phyloP scores from a whole-genome alignment of 2,888 invertebrate genomes.

The Trissoscelio sp. region DNA sequence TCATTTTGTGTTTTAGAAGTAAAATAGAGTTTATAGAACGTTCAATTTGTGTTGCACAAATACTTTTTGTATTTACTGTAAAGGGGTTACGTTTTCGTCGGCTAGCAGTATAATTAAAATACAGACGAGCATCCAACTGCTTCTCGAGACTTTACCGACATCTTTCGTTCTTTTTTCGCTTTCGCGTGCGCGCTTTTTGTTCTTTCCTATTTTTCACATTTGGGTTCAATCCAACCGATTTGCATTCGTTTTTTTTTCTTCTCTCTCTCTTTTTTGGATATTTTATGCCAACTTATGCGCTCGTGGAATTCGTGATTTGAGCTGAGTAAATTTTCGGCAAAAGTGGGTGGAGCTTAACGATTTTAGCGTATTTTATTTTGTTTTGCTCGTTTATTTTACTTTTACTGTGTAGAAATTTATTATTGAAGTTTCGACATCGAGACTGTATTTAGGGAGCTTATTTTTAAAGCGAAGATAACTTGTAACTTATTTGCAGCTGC shows the following conservation, averaged over 20 bases:
- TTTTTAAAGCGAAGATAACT: conserved; percentile 25
- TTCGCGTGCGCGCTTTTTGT: conserved; percentile 44
- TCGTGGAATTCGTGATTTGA: conserved; percentile 48
- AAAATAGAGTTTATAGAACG: background rate
- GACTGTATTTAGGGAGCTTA: conserved; percentile 22
- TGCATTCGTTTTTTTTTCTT: conserved; percentile 44
- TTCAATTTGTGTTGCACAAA: conserved; percentile 6
- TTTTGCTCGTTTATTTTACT: conserved; percentile 18
- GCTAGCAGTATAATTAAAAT: conserved; percentile 80
- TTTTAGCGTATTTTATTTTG: conserved; percentile 37
- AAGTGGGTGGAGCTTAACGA: conserved; percentile 40
- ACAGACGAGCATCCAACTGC: conserved; percentile 82
- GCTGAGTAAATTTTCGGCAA: conserved; percentile 45
- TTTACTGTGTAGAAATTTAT: conserved; percentile 35
- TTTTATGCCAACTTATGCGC: conserved; percentile 56
- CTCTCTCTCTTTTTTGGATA: conserved; percentile 18
- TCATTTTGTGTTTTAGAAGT: background rate
- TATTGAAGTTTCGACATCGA: conserved; percentile 34
- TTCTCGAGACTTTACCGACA: conserved; percentile 73
- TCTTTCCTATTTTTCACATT: conserved; percentile 58
- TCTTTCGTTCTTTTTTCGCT: conserved; percentile 69
- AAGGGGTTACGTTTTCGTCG: conserved; percentile 68
- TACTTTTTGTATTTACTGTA: conserved; percentile 27
- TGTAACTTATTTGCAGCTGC: conserved; percentile 31
- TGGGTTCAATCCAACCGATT: conserved; percentile 60